A percentile compares a stretch with the other conserved stretches of the same genome.
phyloP scores from a whole-genome alignment of 2,888 invertebrate species.

The Heliconius sara region DNA sequence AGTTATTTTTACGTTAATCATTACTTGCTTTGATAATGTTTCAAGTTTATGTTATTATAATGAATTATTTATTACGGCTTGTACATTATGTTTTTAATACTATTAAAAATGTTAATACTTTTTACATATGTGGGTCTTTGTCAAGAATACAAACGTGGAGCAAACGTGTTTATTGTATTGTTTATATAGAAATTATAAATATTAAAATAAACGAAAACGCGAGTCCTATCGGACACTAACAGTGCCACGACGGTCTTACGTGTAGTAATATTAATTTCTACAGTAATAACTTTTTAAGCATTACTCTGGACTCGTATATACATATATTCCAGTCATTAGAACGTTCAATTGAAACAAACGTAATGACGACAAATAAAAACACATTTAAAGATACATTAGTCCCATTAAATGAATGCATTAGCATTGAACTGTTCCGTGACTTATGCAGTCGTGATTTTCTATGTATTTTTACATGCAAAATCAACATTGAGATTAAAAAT shows the following conservation, averaged over 20 bases:
- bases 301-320: neutral
- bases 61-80: conserved; percentile 2
- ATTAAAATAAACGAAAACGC: neutral
- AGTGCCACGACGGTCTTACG: neutral
- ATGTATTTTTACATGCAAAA: conserved; percentile 21
- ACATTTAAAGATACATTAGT: conserved; percentile 39
- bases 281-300: too few species aligned
- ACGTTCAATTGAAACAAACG: neutral
- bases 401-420: conserved; percentile 44
- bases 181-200: neutral
- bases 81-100: neutral
- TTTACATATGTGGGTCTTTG: neutral
- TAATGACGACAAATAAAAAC: conserved; percentile 21
- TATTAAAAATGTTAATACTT: neutral
- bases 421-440: conserved; percentile 40
- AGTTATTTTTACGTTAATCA: conserved; percentile 21
- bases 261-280: neutral
- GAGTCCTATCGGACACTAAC: neutral
- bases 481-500: neutral
- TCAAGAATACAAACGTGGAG: neutral
- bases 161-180: neutral
- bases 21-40: conserved; percentile 22
- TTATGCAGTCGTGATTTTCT: conserved; percentile 23
- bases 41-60: conserved; percentile 5
- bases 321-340: conserved; percentile 4